Evolutionary conservation across 2,113 vertebrate species (phyloP), one percentile per base, ranked within the genome.

Genomic region (Falcunculus frontatus): DNA sequence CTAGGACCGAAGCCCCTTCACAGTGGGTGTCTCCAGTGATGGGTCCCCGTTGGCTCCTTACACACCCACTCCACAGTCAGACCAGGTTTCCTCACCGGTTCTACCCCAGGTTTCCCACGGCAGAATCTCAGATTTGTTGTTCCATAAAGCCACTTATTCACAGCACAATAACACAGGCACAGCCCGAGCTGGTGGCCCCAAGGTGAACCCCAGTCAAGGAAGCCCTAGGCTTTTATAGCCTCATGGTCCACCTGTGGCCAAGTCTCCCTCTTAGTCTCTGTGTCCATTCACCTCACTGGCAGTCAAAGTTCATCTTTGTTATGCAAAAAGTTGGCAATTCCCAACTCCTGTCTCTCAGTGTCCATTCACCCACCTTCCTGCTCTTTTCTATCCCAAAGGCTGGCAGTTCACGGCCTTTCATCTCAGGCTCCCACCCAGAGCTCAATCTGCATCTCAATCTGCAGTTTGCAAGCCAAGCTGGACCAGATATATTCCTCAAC

Each of bases 1-100:
- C 23, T 44, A 37, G 9, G 33, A 17, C 19, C 3, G 6, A 53
- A 74, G 20, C 29, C 33, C 53, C 20, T 67, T 26, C 0, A 1
- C 16, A 17, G 27, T 0, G 0, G 15, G 23, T 0, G 1, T 23
- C 12, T 74, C 46, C 19, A 1, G 1, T 39, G 33, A 39, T 0
- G 0, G 7, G 33, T 37, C 18, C 8, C 18, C 18, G 8, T 16
- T 14, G 27, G 37, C 33, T 65, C 59, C 21, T 7, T 37, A 29
- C 22, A 74, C 59, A 44, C 8, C 12, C 37, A 20, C 39, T 9
- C 12, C 52, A 50, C 37, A 39, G 32, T 13, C 68, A 65, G 23
- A 52, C 5, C 44, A 52, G 68, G 13, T 23, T 73, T 57, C 37
- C 27, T 25, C 11, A 13, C 18, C 0, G 0, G 7, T 16, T 50